Conservation (phyloP, 1,140 invertebrate species). For the Panagrolaimus sp. region DNA sequence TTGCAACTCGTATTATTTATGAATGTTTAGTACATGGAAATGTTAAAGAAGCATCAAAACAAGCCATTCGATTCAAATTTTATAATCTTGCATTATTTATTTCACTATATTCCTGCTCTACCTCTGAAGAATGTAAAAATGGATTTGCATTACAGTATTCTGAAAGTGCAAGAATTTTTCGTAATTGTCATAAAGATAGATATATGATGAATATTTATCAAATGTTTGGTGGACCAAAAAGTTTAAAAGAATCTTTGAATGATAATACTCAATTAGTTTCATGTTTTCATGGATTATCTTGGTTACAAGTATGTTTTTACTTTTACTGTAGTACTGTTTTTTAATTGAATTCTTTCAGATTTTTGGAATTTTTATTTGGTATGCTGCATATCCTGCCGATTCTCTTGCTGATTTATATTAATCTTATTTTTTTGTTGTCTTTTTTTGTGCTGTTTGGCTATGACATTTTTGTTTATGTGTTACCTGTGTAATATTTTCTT, state of each 20-base stretch:
- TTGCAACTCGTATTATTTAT: slow-evolving; percentile 5
- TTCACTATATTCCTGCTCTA: not conserved
- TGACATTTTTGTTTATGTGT: no score
- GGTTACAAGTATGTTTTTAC: not conserved
- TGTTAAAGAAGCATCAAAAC: not conserved
- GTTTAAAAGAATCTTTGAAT: not conserved
- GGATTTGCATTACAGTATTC: not conserved
- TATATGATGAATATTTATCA: slow-evolving; percentile 11
- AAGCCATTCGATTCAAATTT: not conserved
- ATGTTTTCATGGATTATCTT: not conserved
- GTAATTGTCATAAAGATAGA: not conserved
- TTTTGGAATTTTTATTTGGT: slow-evolving; percentile 3
- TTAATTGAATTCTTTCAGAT: not conserved
- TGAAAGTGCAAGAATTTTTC: not conserved
- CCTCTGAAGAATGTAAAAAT: not conserved
- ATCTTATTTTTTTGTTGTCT: no score
- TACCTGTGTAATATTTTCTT: no score
- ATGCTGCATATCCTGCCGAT: not conserved
- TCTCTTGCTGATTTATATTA: not conserved
- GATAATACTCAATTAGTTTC: not conserved
- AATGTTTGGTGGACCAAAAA: not conserved
- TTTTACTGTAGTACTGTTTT: not conserved
- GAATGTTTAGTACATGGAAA: slow-evolving; percentile 2
- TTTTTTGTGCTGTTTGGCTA: no score
- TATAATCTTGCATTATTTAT: not conserved